Conservation (phyloP, 2,888 invertebrate genomes). For the Halictus quadricinctus region DNA sequence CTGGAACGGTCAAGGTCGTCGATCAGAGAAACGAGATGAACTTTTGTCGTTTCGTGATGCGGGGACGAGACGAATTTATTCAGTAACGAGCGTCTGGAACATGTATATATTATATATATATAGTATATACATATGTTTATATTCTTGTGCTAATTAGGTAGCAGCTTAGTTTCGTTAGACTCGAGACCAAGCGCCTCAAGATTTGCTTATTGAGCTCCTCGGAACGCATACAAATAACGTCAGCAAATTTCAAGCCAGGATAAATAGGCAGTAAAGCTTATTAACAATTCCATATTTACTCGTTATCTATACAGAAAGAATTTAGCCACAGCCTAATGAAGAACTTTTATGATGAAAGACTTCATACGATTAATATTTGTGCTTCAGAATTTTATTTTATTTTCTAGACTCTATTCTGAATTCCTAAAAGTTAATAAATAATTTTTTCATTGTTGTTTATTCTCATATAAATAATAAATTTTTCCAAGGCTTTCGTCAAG, state of each 20-base stretch:
- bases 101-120: background rate
- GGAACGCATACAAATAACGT: constrained; percentile 15
- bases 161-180: constrained; percentile 19
- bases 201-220: constrained; percentile 44
- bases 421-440: background rate
- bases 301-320: background rate
- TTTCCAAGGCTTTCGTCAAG: no score
- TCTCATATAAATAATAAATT: no score
- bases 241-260: background rate
- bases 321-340: background rate
- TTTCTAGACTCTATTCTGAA: background rate
- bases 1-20: background rate
- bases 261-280: background rate
- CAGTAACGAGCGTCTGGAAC: constrained; percentile 32
- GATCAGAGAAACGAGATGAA: constrained; percentile 3
- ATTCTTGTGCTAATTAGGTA: constrained; percentile 41
- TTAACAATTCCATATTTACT: background rate
- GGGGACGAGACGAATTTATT: constrained; percentile 19
- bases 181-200: constrained; percentile 28
- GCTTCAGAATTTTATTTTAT: background rate
- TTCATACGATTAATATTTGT: background rate
- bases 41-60: constrained; percentile 21
- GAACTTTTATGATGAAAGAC: background rate
- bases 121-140: background rate
- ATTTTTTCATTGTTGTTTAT: no score